Conservation (phyloP, 2,797 vertebrate genomes). For the Xyrichtys novacula region DNA sequence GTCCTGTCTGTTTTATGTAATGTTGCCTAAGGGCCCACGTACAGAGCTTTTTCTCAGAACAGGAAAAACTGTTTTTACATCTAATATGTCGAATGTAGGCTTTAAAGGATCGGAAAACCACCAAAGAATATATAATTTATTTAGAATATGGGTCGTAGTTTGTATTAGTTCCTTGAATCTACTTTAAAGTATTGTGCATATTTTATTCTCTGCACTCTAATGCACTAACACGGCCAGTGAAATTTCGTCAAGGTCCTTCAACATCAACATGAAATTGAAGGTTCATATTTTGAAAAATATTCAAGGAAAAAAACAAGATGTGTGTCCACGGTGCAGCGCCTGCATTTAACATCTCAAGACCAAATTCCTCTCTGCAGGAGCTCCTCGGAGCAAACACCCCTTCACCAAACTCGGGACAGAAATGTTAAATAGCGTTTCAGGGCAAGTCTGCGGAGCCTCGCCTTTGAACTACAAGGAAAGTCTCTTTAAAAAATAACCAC, state of each 20-base stretch:
- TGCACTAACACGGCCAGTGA: neutral
- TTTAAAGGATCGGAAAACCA: no score
- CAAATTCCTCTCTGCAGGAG: slow-evolving; percentile 1
- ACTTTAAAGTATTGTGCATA: no score
- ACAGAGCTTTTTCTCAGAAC: no score
- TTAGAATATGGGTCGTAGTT: no score
- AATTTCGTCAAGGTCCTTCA: neutral
- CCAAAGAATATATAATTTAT: no score
- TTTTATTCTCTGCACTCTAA: no score
- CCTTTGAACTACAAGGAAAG: slow-evolving; percentile 58
- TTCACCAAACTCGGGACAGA: slow-evolving; percentile 12
- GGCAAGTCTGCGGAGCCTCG: slow-evolving; percentile 22
- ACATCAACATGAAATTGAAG: slow-evolving; percentile 17
- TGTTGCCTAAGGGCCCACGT: no score
- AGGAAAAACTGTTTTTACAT: no score
- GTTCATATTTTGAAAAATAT: neutral
- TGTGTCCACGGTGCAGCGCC: neutral
- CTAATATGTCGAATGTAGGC: no score
- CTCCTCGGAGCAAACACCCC: slow-evolving; percentile 29
- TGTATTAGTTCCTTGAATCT: no score
- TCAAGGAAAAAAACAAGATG: slow-evolving; percentile 11
- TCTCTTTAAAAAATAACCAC: slow-evolving; percentile 47
- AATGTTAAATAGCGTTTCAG: slow-evolving; percentile 42
- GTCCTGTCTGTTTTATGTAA: no score
- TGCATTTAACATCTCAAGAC: slow-evolving; percentile 13